phyloP scores from a whole-genome alignment of 2,888 invertebrate species.

The Sylvicola cinctus region DNA sequence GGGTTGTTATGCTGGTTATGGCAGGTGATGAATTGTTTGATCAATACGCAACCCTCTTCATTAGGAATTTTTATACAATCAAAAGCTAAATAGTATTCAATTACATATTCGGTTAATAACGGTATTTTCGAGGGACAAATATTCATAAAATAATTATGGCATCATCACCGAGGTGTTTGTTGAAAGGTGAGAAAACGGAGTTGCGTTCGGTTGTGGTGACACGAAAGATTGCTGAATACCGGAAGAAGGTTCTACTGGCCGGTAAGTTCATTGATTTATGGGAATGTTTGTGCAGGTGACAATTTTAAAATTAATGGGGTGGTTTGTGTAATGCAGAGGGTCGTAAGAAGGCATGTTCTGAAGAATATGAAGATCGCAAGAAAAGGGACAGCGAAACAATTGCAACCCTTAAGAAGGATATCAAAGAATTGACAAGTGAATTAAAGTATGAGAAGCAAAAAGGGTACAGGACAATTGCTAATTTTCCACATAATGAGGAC shows the following conservation, averaged over 20 bases:
- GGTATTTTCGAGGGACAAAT: no score
- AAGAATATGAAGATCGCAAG: slow-evolving; percentile 57
- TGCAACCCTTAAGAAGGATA: slow-evolving; percentile 47
- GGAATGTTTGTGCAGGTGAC: not conserved
- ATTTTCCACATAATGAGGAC: slow-evolving; percentile 13
- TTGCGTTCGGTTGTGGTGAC: slow-evolving; percentile 40
- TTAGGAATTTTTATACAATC: no score
- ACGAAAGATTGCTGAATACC: slow-evolving; percentile 62
- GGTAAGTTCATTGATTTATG: slow-evolving; percentile 27
- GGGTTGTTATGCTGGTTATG: no score
- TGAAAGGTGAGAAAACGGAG: no score
- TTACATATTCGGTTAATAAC: no score
- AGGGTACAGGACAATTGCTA: slow-evolving; percentile 13
- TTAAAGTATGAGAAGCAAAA: slow-evolving; percentile 24
- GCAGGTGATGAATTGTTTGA: no score
- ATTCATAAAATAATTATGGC: no score
- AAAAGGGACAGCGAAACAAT: slow-evolving; percentile 51
- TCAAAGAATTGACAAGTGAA: slow-evolving; percentile 38
- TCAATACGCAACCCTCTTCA: no score
- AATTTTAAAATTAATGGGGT: not conserved
- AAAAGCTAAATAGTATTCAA: no score
- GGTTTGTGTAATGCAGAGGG: slow-evolving; percentile 38
- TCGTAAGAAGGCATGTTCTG: slow-evolving; percentile 62
- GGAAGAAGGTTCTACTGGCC: slow-evolving; percentile 68
- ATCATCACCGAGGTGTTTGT: no score